Evolutionary conservation across 2,797 vertebrate species (phyloP).

Genomic region (Pseudochaenichthys georgianus): DNA sequence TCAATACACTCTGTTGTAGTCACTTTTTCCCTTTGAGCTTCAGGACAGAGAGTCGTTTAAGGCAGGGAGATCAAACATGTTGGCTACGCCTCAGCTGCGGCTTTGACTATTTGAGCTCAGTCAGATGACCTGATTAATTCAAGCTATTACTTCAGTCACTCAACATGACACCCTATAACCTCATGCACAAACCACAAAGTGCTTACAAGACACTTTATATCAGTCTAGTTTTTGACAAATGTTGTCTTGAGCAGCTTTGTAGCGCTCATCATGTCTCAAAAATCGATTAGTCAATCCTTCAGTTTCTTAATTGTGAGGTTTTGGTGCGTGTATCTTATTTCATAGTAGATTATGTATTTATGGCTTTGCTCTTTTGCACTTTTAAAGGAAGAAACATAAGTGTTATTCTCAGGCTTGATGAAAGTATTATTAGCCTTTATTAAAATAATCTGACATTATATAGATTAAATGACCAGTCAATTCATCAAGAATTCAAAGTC

Average conservation of each 20-base stretch:
- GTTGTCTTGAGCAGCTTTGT: background rate
- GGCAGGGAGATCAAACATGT: background rate
- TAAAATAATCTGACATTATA: background rate
- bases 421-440: background rate
- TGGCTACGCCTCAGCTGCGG: background rate
- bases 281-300: background rate
- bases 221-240: background rate
- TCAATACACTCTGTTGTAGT: conserved; percentile 9
- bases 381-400: background rate
- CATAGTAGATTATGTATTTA: background rate
- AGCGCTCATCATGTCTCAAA: fast-evolving
- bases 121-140: conserved; percentile 23
- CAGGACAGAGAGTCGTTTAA: background rate
- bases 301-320: background rate
- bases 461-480: background rate
- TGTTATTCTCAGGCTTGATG: background rate
- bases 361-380: background rate
- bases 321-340: background rate
- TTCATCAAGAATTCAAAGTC: background rate
- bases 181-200: background rate
- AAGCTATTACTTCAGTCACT: conserved; percentile 15
- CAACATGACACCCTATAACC: background rate
- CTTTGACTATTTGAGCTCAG: conserved; percentile 1
- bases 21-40: background rate
- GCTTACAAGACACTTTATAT: background rate